Base-by-base conservation (phyloP, 1,140 invertebrate species). In the Nylanderia fulva region DNA sequence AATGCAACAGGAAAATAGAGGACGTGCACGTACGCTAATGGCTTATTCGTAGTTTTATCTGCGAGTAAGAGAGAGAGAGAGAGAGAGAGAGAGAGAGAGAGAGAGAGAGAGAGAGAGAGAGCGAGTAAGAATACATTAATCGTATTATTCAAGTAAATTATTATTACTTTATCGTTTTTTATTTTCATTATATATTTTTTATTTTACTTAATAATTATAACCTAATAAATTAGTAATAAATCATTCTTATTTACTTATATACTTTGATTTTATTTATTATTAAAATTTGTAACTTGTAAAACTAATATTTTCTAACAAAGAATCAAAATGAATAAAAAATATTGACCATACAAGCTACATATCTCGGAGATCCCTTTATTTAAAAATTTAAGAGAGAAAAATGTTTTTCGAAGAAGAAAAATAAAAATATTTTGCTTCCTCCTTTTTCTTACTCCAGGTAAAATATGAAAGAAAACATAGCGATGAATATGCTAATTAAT, bases 401-500 rank as follows among this genome's bases (percentile, higher is more conserved):
- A 58, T 71, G 7, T n/a, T 52, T 29, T n/a, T n/a, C n/a, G 29
- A 52, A 69, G 33, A 52, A 33, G 1, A 71, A 33, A 71, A 33
- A 4, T 21, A 33, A 58, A 42, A 29, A 11, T 39, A 29, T 66
- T 36, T 39, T 48, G n/a, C 45, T 18, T 36, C 27, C 18, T 42
- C 21, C 9, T n/a, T 24, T n/a, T n/a, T n/a, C n/a, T n/a, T 52
- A 9, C 0, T 18, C 5, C 13, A 5, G 24, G 24, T 36, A 42
- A 69, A 58, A 11, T 13, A 39, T 18, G 6, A 36, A 9, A 33
- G 24, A 58, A 39, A 80, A 56, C 21, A 9, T 52, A 18, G 36
- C 33, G 66, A 58, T 42, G 27, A 39, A 29, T 42, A 71, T 36
- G 52, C 27, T 58, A 82, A 29, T 82, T 82, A 82, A 82, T 82